Conservation (phyloP, 2,888 invertebrate genomes). For the Axea sp. region DNA sequence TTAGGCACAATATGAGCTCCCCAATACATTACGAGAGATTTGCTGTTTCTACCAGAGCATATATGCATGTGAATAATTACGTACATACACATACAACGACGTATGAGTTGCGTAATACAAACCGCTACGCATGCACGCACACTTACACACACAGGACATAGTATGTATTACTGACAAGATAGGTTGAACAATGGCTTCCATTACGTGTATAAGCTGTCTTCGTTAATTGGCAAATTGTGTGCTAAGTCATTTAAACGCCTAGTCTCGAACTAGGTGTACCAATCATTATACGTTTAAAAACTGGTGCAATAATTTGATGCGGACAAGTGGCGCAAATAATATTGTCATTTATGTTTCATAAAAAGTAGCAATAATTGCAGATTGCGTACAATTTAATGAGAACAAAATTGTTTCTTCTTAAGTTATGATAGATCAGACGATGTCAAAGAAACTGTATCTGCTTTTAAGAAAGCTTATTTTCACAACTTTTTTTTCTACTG, state of each 20-base stretch:
- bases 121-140: slow-evolving; percentile 38
- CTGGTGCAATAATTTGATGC: slow-evolving; percentile 54
- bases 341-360: slow-evolving; percentile 16
- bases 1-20: slow-evolving; percentile 74
- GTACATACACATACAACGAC: slow-evolving; percentile 19
- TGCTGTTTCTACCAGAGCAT: slow-evolving; percentile 67
- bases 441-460: no score
- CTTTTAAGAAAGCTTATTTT: no score
- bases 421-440: no score
- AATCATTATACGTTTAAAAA: slow-evolving; percentile 58
- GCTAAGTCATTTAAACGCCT: slow-evolving; percentile 75
- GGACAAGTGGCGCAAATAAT: slow-evolving; percentile 45
- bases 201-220: slow-evolving; percentile 73
- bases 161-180: slow-evolving; percentile 74
- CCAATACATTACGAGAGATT: slow-evolving; percentile 69
- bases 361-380: slow-evolving; percentile 5
- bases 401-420: no score
- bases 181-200: slow-evolving; percentile 77
- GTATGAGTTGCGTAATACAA: slow-evolving; percentile 59
- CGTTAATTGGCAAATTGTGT: slow-evolving; percentile 77
- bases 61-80: slow-evolving; percentile 60
- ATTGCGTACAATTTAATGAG: no score
- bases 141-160: slow-evolving; percentile 46
- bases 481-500: no score
- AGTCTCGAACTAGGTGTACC: slow-evolving; percentile 68